Evolutionary conservation across 2,888 invertebrate species (phyloP), one percentile per base, ranked within the genome.

Genomic region (Prosapia bicincta): DNA sequence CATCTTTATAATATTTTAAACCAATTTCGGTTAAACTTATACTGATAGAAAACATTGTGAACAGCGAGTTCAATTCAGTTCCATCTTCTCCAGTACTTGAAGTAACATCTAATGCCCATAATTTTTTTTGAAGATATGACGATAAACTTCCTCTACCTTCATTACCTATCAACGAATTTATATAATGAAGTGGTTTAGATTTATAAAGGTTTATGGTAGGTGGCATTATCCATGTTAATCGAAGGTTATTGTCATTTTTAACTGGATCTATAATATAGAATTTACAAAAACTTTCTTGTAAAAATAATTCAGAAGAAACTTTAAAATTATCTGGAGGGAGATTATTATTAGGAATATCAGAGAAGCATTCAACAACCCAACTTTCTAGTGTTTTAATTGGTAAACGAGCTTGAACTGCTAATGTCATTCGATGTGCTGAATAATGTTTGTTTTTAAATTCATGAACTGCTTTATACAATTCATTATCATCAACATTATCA

Each of bases 141-240:
- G 93, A 88, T n/a, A 96, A 85, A 80, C 94, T 94, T 75, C 94
- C 95, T 81, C 90, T 90, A 0, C 96, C 96, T 84, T 97, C 96
- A 84, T 96, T 93, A 0, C 94, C 95, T 3, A 97, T 85, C n/a
- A 97, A 84, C 84, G 90, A 91, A 0, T 92, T 90, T 3, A 97
- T 85, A 82, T 94, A 94, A 80, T 92, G 89, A 78, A 93, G 89
- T 0, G 95, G 93, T 83, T 94, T 94, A 23, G 88, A 88, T 84
- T 90, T 89, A 83, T 95, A 96, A 77, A 92, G 85, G 77, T 90
- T 85, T 26, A 88, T 86, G 30, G 89, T 81, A 7, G 90, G 86
- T 7, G 91, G 91, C 81, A 92, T 84, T 1, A 88, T 85, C 91
- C 91, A 92, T 65, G 87, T 88, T n/a, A 92, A 82, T 78, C 89